phyloP scores from a whole-genome alignment of 2,797 vertebrate genomes.

The Pristis pectinata region DNA sequence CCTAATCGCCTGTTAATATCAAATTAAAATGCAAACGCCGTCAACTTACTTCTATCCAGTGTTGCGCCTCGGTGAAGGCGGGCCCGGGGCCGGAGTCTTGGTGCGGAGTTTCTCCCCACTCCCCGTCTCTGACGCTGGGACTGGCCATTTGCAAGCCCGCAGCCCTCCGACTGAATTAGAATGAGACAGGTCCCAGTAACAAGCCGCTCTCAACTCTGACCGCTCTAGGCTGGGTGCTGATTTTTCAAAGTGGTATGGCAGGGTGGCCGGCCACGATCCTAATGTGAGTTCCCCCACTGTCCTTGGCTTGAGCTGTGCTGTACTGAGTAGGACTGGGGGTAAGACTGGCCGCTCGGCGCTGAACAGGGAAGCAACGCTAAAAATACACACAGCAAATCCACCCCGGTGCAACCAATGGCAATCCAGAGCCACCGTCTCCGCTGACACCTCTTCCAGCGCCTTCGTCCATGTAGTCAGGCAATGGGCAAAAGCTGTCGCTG shows the following conservation, averaged over 20 bases:
- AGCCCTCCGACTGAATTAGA: conserved; percentile 30
- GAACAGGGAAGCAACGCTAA: conserved; percentile 51
- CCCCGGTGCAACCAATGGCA: conserved; percentile 53
- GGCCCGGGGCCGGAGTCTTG: conserved; percentile 63
- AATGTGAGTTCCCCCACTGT: conserved; percentile 4
- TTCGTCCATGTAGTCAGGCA: not conserved
- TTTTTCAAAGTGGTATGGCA: conserved; percentile 16
- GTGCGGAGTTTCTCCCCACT: conserved; percentile 56
- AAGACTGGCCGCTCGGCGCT: conserved; percentile 44
- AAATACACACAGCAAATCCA: conserved; percentile 53
- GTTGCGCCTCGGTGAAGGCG: conserved; percentile 82
- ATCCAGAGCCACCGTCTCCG: conserved; percentile 47
- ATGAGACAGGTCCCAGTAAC: not conserved
- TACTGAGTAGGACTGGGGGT: conserved; percentile 39
- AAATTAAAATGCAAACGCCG: not conserved
- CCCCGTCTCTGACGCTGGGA: conserved; percentile 54
- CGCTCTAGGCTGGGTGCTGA: not conserved
- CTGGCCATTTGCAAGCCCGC: conserved; percentile 70
- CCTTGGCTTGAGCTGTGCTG: conserved; percentile 28
- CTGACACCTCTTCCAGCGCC: conserved; percentile 33
- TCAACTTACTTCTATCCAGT: conserved; percentile 90
- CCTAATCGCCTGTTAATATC: not conserved
- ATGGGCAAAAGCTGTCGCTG: not conserved
- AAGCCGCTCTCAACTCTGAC: not conserved
- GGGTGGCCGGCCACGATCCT: conserved; percentile 40